These are phyloP conservation scores for Arremon aurantiirostris DNA, from an alignment of 2,797 vertebrate genomes.

Conservation along the genomic window DNA sequence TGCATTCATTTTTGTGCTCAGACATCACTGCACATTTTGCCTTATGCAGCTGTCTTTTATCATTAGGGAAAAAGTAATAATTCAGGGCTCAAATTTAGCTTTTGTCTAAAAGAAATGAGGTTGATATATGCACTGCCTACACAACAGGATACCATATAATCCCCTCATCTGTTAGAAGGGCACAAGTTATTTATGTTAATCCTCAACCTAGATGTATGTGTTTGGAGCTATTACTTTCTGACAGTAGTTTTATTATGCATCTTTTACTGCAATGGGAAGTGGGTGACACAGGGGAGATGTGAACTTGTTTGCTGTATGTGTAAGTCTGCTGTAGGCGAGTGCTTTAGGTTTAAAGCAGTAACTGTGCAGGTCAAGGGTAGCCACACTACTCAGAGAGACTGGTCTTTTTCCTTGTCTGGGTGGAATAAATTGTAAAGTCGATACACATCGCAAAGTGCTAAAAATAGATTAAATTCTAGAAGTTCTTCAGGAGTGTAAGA, in stretches of 20 bases:
- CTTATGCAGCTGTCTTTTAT: not conserved
- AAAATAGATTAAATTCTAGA: not conserved
- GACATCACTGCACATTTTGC: not conserved
- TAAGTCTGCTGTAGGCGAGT: not conserved
- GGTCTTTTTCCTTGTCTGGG: not conserved
- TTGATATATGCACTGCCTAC: conserved; percentile 26
- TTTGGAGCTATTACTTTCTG: not conserved
- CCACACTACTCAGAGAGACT: not conserved
- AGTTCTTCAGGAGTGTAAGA: not conserved
- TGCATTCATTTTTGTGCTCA: conserved; percentile 1
- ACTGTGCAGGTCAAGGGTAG: not conserved
- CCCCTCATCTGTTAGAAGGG: conserved; percentile 20
- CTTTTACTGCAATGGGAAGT: not conserved
- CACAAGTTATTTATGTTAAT: conserved; percentile 35
- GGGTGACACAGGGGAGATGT: not conserved
- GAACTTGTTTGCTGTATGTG: not conserved
- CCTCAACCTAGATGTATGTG: conserved; percentile 6
- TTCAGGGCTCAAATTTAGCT: not conserved
- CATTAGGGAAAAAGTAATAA: not conserved
- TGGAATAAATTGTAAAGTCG: not conserved
- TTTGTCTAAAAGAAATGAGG: conserved; percentile 17
- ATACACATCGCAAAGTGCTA: not conserved
- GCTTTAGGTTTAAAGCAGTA: not conserved
- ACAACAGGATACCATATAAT: conserved; percentile 24
- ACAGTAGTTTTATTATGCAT: not conserved